Evolutionary conservation across 2,113 vertebrate species (phyloP), one percentile per base, ranked within the genome.

Genomic region (Orcinus orca): DNA sequence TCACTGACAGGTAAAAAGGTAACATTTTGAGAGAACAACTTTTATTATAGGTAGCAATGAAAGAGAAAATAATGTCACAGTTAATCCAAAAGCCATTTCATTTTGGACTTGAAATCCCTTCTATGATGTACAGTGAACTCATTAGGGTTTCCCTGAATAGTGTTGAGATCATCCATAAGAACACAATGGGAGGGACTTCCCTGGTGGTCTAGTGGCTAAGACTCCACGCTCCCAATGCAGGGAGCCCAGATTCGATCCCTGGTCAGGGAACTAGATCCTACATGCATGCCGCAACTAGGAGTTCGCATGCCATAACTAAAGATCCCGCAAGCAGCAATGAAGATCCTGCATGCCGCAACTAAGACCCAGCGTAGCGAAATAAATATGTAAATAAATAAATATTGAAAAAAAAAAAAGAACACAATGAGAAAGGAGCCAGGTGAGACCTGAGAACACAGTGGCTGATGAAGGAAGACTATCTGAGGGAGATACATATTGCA

Each of bases 111-210:
- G 44, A 97, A 96, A 92, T 96, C 84, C n/a, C 47, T 96, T 77
- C 68, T 98, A 76, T 96, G 90, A 95, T 96, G 84, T 76, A 36
- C 83, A 87, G 31, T 96, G 70, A 96, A 97, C 31, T 95, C 90
- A 89, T 80, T 82, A 93, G 47, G 33, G 25, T 88, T 96, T 97
- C 58, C 41, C 36, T 90, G 47, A 92, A 53, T 38, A 87, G 58
- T 62, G 36, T 87, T 94, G 74, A 87, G 97, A 76, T 95, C 83
- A 95, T 87, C 83, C 63, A 86, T 41, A 93, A 92, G 84, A 88
- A 92, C 23, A 96, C 58, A 83, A 7, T 90, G 58, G 96, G 84
- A 92, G 53, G 53, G 53, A 53, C 15, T 53, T 53, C 50, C 50
- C 50, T 53, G 50, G 50, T 53, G 15, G 50, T 17, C 50, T 15